A percentile compares a stretch with the other conserved stretches of the same genome.
Conservation (phyloP, 2,113 vertebrate genomes). For the Pantherophis guttatus region DNA sequence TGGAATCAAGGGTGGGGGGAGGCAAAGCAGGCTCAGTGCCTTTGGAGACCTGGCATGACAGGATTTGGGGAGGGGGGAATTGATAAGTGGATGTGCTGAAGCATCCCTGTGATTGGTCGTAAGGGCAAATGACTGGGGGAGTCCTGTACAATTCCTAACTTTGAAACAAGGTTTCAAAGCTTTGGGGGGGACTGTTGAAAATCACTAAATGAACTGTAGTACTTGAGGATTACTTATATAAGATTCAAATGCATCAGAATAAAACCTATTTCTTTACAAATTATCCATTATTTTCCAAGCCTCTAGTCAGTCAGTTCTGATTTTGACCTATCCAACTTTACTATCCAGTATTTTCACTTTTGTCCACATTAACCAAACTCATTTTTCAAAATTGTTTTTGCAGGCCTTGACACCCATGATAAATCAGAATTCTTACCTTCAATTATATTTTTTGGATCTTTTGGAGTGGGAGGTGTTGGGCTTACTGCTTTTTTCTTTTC, state of each 20-base stretch:
- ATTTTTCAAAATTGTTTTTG: not conserved
- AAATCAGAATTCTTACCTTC: conserved; percentile 20
- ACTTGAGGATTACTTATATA: not conserved
- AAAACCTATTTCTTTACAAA: not conserved
- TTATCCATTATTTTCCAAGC: not conserved
- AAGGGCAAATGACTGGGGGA: not conserved
- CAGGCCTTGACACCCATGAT: not conserved
- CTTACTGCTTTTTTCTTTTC: conserved; percentile 19
- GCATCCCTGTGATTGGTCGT: not conserved
- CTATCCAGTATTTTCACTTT: not conserved
- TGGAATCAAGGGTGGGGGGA: no score
- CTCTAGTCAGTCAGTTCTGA: not conserved
- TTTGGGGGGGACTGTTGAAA: not conserved
- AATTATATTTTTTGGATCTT: conserved; percentile 28
- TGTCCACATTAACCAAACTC: not conserved
- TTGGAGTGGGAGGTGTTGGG: not conserved
- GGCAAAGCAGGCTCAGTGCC: not conserved
- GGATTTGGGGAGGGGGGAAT: not conserved
- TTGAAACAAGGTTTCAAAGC: not conserved
- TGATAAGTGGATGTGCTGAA: not conserved
- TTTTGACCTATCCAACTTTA: not conserved
- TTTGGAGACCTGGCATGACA: not conserved
- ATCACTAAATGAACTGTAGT: not conserved
- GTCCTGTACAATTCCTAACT: not conserved
- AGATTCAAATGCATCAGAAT: not conserved